Percentiles rank a stretch among this genome's conserved stretches.
Conservation (phyloP, 2,797 vertebrate species). For the Pelochelys cantorii region DNA sequence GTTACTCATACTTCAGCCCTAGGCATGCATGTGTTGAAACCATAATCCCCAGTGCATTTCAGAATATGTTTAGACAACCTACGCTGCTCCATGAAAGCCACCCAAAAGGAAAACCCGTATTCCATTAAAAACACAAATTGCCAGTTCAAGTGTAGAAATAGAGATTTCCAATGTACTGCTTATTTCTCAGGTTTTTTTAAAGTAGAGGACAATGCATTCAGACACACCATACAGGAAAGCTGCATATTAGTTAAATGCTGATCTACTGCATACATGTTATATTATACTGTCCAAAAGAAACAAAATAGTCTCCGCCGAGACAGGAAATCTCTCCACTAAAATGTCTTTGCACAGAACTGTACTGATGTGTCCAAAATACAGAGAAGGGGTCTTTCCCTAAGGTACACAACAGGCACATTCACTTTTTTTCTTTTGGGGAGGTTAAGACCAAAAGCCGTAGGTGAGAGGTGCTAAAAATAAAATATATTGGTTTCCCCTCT, state of each 20-base stretch:
- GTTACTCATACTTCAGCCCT: slow-evolving; percentile 84
- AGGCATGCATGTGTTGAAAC: slow-evolving; percentile 84
- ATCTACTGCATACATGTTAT: slow-evolving; percentile 51
- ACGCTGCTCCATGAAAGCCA: slow-evolving; percentile 79
- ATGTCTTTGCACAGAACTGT: not conserved
- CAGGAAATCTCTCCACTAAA: not conserved
- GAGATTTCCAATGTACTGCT: slow-evolving; percentile 71
- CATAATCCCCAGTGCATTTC: slow-evolving; percentile 80
- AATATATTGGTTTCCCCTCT: not conserved
- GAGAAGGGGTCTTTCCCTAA: not conserved
- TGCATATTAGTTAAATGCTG: slow-evolving; percentile 53
- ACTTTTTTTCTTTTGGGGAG: not conserved
- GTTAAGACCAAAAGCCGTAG: not conserved
- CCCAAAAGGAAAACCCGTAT: slow-evolving; percentile 78
- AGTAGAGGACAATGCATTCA: slow-evolving; percentile 58
- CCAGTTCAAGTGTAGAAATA: slow-evolving; percentile 76
- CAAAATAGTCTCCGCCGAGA: slow-evolving; percentile 13
- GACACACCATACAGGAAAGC: slow-evolving; percentile 54
- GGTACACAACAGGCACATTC: slow-evolving; percentile 5
- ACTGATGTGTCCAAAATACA: not conserved
- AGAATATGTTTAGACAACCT: slow-evolving; percentile 82
- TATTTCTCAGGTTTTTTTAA: slow-evolving; percentile 6
- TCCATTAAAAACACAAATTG: slow-evolving; percentile 83
- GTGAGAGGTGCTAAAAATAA: not conserved
- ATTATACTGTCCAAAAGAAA: slow-evolving; percentile 51